Conservation (phyloP, 2,797 vertebrate species). For the Lycodopsis pacificus region DNA sequence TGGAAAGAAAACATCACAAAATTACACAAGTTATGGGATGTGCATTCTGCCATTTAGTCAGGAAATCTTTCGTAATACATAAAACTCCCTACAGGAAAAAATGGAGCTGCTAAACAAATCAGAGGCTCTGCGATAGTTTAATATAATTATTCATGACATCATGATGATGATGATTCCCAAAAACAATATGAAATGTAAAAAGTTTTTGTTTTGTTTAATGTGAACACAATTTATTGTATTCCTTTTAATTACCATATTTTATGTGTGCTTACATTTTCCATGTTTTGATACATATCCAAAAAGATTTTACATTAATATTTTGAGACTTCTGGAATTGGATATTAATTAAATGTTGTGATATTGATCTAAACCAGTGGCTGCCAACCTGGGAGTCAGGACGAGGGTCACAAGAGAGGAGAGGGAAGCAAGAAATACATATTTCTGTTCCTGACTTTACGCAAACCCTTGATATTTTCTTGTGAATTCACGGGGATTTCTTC, state of each 20-base stretch:
- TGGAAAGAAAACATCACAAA: constrained; percentile 44
- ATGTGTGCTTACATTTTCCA: no score
- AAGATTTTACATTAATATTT: no score
- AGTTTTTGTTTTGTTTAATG: neutral
- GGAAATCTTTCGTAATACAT: neutral
- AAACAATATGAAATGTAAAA: neutral
- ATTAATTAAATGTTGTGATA: no score
- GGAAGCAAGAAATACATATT: no score
- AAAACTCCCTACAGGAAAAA: neutral
- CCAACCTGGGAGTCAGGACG: no score
- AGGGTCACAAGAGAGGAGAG: no score
- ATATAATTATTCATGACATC: neutral
- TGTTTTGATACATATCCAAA: no score
- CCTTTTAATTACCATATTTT: no score
- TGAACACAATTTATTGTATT: no score
- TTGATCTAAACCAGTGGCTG: no score
- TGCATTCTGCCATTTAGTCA: neutral
- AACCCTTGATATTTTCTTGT: neutral
- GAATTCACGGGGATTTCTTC: neutral
- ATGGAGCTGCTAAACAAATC: no score
- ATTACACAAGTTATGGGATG: constrained; percentile 9
- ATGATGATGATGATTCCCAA: neutral
- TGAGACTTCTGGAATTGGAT: no score
- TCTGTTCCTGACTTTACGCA: neutral
- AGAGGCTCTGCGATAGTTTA: neutral